Base-by-base conservation (phyloP, 2,888 invertebrate genomes). In the Busseola fusca region DNA sequence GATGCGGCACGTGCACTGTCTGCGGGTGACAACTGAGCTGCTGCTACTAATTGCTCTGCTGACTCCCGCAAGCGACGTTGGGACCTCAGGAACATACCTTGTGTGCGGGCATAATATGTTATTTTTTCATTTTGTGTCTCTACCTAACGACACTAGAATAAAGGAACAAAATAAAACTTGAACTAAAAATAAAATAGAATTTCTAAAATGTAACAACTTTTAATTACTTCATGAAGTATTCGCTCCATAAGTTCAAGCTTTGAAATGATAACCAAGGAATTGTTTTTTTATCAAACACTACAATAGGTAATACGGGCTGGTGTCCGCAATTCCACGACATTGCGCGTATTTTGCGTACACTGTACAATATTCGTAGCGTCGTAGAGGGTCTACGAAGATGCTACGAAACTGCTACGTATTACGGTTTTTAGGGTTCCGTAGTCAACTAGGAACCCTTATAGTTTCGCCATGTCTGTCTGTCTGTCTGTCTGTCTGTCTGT, bases 51-150 rank as follows among this genome's bases (percentile, higher is more conserved):
- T 88, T 98, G 97, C 70, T 97, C 96, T 0, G 98, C 98, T 10
- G 99, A 98, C 89, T 99, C 99, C 52, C 97, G 96, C 88, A 97
- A 96, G 63, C 98, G 96, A 27, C 97, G 97, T 87, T 97, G 97
- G 78, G 98, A 97, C 78, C 97, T 97, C 82, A 99, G 96, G 91
- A 99, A 99, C 95, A 98, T 97, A 88, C 98, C 99, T 99, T n/a
- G 58, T 60, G 10, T 14, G n/a, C n/a, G n/a, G 21, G 14, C 25
- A 75, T 42, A 64, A n/a, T n/a, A 50, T 34, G 12, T 12, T 18
- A 0, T n/a, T n/a, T n/a, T 30, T 27, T 14, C 3, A 10, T 62
- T n/a, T 48, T 27, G 7, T 42, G 7, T 42, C n/a, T 42, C 12
- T 42, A 18, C 7, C 4, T 60, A 18, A 9, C 16, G 21, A 30